A percentile compares a stretch with the other conserved stretches of the same genome.
Conservation (phyloP, 2,113 vertebrate genomes). For the Drymodes brunneopygia region DNA sequence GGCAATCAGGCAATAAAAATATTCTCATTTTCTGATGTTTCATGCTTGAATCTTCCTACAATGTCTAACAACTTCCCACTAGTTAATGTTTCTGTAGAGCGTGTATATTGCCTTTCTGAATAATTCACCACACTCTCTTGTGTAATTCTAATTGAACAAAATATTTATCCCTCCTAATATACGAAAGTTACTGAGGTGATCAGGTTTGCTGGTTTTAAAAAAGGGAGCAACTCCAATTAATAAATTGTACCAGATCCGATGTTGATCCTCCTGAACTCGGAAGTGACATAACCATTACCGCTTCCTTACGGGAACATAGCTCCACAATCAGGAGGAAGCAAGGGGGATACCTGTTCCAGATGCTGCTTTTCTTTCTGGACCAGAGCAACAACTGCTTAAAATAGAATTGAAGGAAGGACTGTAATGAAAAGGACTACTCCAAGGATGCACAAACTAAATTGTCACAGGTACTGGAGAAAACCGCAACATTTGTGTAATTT, state of each 20-base stretch:
- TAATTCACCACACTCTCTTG: neutral
- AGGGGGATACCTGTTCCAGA: neutral
- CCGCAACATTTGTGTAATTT: neutral
- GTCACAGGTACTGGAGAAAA: neutral
- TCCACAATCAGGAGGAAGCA: neutral
- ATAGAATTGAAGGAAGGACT: neutral
- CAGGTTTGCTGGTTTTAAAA: neutral
- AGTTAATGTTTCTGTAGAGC: neutral
- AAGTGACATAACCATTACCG: neutral
- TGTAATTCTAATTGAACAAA: neutral
- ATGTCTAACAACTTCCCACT: neutral
- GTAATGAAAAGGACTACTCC: neutral
- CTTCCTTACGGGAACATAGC: neutral
- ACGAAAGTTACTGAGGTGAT: neutral
- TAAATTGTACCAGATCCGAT: neutral
- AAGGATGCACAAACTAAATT: neutral
- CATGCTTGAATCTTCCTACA: neutral
- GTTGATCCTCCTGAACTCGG: neutral
- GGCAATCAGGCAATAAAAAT: neutral
- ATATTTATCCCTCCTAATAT: neutral
- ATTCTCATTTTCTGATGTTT: neutral
- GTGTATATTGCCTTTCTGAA: neutral
- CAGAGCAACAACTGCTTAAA: neutral
- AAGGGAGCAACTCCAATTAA: neutral
- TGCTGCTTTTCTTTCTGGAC: neutral